Evolutionary conservation across 2,888 invertebrate genomes (phyloP).

Genomic region (Vanessa cardui): DNA sequence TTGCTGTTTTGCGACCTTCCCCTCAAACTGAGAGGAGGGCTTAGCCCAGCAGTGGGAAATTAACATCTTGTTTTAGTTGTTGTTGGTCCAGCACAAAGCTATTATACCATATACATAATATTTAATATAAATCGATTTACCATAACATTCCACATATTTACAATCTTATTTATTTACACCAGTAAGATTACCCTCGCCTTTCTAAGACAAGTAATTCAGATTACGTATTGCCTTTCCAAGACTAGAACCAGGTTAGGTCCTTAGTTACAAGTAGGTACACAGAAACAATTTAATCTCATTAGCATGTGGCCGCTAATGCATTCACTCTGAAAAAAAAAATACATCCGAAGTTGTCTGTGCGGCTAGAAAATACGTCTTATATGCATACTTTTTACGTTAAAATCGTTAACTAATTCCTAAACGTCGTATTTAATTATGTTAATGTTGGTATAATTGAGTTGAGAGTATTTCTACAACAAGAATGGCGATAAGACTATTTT

Average conservation of each 20-base stretch:
- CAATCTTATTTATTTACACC: not conserved
- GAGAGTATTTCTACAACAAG: not conserved
- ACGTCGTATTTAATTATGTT: constrained; percentile 22
- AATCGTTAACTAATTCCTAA: constrained; percentile 21
- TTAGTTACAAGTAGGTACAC: constrained; percentile 6
- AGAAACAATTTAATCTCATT: constrained; percentile 28
- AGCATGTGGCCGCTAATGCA: constrained; percentile 22
- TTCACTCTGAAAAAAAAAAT: constrained; percentile 23
- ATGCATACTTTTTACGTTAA: constrained; percentile 1
- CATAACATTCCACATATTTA: no score
- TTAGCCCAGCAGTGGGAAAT: no score
- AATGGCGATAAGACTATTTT: not conserved
- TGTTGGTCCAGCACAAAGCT: no score
- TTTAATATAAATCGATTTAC: no score
- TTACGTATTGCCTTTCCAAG: not conserved
- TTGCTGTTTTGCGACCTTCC: no score
- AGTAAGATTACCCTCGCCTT: constrained; percentile 1
- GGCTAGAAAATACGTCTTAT: constrained; percentile 4
- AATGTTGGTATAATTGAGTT: constrained; percentile 2
- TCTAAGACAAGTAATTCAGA: not conserved
- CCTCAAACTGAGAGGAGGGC: no score
- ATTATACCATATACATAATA: no score
- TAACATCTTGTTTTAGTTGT: no score
- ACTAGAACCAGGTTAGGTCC: constrained; percentile 13
- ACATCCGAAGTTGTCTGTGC: constrained; percentile 4